Base-by-base conservation (phyloP, 2,113 vertebrate genomes). In the Psettodes erumei region DNA sequence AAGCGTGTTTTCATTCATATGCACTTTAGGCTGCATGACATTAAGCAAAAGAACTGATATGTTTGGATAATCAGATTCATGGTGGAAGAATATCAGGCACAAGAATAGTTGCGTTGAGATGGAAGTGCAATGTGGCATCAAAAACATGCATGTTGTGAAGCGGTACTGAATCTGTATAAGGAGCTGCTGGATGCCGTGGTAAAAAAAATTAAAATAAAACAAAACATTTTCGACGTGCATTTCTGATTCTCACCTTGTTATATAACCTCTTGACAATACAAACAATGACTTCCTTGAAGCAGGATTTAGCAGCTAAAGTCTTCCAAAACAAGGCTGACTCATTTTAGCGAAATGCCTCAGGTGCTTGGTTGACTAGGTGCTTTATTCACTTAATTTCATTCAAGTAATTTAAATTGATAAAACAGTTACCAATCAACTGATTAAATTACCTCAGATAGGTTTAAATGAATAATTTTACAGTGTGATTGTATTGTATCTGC, bases 11-110 rank as follows among this genome's bases (percentile, higher is more conserved):
- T 56, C 13, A 37, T 79, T 67, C 45, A 23, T 75, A 42, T 84
- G 82, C 80, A 82, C 64, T 83, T 84, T 72, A 61, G 69, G 78
- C 48, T 83, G 85, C 80, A 78, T 84, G 83, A 85, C 79, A 90
- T 84, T 47, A 73, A 84, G 86, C 73, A 86, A 88, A 54, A 83
- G 65, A 81, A 60, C 30, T 56, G 69, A 85, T 83, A 77, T 75
- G 71, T 77, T 79, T 72, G 70, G 68, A 65, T 68, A 63, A 35
- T 70, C 59, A 81, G 71, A 77, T 60, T 72, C 33, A 79, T 72
- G 69, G 53, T 81, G 69, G 51, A 68, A 27, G 69, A 83, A 71
- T 63, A 48, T 79, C 79, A 86, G 75, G 86, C 84, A 79, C 59
- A 77, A 42, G 63, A 79, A 82, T 37, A 77, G 84, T 84, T 82